These are phyloP conservation scores for Phaethornis superciliosus DNA, from an alignment of 2,113 vertebrate species.

Conservation along the genomic window DNA sequence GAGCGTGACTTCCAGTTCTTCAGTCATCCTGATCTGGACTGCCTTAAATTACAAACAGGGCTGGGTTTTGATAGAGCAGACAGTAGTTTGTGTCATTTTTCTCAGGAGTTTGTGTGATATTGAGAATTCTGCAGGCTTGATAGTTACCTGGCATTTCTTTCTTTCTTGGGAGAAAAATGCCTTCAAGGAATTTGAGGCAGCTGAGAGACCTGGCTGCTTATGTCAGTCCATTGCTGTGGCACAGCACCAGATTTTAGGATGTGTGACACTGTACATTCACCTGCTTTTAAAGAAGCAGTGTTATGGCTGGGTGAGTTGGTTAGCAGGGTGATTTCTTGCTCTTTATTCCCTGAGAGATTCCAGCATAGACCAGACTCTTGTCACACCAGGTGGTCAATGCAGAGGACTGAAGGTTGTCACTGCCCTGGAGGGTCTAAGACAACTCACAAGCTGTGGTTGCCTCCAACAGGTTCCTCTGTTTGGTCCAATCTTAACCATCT, in stretches of 20 bases:
- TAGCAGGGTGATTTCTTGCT: background rate
- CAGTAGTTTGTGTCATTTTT: background rate
- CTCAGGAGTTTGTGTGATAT: background rate
- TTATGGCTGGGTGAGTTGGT: background rate
- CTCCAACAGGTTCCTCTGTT: background rate
- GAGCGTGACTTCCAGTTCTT: background rate
- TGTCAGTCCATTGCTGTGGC: background rate
- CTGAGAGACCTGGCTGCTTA: background rate
- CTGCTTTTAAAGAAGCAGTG: background rate
- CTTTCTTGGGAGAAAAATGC: background rate
- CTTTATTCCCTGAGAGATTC: background rate
- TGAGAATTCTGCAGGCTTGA: background rate
- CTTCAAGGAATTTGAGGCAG: background rate
- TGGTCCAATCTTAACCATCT: too few relatives aligned
- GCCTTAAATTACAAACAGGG: background rate
- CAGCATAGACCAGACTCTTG: fast-evolving
- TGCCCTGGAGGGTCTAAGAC: background rate
- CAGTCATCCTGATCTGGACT: background rate
- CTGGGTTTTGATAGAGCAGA: background rate
- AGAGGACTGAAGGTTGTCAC: background rate
- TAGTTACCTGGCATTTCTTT: background rate
- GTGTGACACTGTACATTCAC: background rate
- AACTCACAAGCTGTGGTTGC: background rate
- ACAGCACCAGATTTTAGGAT: background rate
- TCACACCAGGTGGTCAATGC: fast-evolving